Base-by-base conservation (phyloP, 2,113 vertebrate genomes). In the Malurus elegans region DNA sequence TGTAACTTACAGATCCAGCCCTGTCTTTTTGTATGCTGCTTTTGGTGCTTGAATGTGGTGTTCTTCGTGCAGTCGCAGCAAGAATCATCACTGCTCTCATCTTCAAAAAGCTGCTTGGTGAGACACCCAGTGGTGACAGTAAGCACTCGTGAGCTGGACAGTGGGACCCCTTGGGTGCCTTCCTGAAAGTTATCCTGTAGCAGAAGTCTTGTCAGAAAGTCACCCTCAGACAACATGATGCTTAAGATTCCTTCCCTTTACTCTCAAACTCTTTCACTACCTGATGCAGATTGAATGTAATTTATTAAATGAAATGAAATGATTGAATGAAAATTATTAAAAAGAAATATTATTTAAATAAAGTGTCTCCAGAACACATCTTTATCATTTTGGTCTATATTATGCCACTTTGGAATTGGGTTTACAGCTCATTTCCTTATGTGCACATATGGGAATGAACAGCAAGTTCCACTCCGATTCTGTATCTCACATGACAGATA, bases 51-150 rank as follows among this genome's bases (percentile, higher is more conserved):
- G 20, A 78, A 54, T 83, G 58, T 61, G 28, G 29, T 66, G 51
- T 36, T 21, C 32, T 26, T 48, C 8, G n/a, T 25, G 31, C 36
- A 92, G 28, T 40, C 56, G n/a, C 51, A 61, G 84, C 31, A 75
- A 80, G 12, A 51, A 67, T 45, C 62, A 23, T 36, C 45, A 10
- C 45, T 70, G 47, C 32, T 38, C 36, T 62, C 9, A 20, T 17
- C 20, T 66, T 54, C 42, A 57, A 88, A 97, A 86, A 74, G 45
- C 51, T 82, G 92, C n/a, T 87, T 24, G 36, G 90, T 97, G 97
- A 97, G 98, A 97, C 98, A 97, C 96, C 97, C 93, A 76, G 96
- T 97, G 98, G 97, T 95, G 25, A 57, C n/a, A 65, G 36, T 12
- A 38, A 92, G 87, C 62, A 93, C 14, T 13, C 0, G 5, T 36